Evolutionary conservation across 2,113 vertebrate species (phyloP), one percentile per base, ranked within the genome.

Genomic region (Emydura subglobosa): DNA sequence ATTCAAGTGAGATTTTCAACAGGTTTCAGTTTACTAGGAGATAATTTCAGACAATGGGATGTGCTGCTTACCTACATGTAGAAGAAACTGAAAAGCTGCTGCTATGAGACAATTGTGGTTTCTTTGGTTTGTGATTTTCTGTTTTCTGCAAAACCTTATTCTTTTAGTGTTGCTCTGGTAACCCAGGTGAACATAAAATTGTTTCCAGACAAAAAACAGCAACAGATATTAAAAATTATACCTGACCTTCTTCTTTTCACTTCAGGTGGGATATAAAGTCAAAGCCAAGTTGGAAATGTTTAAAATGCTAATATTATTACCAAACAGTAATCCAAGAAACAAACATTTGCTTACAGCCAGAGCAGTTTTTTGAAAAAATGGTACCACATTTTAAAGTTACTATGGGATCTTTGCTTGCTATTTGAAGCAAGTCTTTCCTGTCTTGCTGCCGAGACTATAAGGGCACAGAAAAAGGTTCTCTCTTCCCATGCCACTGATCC

Each of bases 271-370:
- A 50, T 29, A 9, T 16, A 12, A 87, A 83, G 76, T n/a, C 83
- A 86, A 85, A 86, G 78, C 54, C 72, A 53, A 0, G 8, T 10
- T 0, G 2, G n/a, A 34, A 34, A 27, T 1, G 42, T 0, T 17
- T 76, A 10, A 82, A 80, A 53, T 25, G 17, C 29, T 25, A 54
- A 53, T n/a, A 39, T 10, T 9, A 27, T 27, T 79, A n/a, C 51
- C 19, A n/a, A 85, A 79, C 10, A 42, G 24, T 4, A 13, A 91
- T 50, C 34, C 65, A 57, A 39, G 82, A 83, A 39, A 47, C 14
- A 50, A 83, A 49, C 1, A 1, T 24, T 82, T n/a, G 22, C 25
- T 57, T 87, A 85, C 53, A 90, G 4, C 2, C 29, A 25, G 25
- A 0, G 0, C 0, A 2, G n/a, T 10, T 68, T 68, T 68, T 68